A percentile compares a stretch with the other conserved stretches of the same genome.
phyloP scores from a whole-genome alignment of 2,113 vertebrate species.

The Sphyrna mokarran region DNA sequence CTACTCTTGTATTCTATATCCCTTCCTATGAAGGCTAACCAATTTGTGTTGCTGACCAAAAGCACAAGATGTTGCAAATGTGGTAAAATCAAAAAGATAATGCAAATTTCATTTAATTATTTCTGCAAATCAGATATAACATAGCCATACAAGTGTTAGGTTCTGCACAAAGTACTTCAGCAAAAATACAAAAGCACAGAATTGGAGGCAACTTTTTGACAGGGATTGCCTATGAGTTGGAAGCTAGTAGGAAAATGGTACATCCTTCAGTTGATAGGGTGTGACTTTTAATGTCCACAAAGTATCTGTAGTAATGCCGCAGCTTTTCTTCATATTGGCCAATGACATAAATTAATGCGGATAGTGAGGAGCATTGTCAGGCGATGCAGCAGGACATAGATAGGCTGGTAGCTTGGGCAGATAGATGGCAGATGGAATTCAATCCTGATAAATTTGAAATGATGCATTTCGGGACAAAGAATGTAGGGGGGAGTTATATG shows the following conservation, averaged over 20 bases:
- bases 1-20: too few relatives aligned
- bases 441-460: too few relatives aligned
- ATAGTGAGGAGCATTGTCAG: too few relatives aligned
- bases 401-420: too few relatives aligned
- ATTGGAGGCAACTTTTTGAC: background rate
- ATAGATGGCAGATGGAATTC: too few relatives aligned
- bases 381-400: too few relatives aligned
- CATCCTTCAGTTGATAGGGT: background rate
- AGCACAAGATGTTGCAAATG: background rate
- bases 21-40: too few relatives aligned
- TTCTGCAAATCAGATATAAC: background rate
- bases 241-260: background rate
- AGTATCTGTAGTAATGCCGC: background rate
- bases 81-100: background rate
- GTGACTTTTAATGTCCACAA: background rate
- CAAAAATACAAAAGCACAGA: background rate
- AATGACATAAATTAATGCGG: too few relatives aligned
- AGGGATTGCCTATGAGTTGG: background rate
- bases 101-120: background rate
- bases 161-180: background rate
- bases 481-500: too few relatives aligned
- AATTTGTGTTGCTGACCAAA: too few relatives aligned
- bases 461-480: too few relatives aligned
- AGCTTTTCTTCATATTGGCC: background rate
- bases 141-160: background rate